Base-by-base conservation (phyloP, 2,888 invertebrate genomes). In the Uloborus plumipes region DNA sequence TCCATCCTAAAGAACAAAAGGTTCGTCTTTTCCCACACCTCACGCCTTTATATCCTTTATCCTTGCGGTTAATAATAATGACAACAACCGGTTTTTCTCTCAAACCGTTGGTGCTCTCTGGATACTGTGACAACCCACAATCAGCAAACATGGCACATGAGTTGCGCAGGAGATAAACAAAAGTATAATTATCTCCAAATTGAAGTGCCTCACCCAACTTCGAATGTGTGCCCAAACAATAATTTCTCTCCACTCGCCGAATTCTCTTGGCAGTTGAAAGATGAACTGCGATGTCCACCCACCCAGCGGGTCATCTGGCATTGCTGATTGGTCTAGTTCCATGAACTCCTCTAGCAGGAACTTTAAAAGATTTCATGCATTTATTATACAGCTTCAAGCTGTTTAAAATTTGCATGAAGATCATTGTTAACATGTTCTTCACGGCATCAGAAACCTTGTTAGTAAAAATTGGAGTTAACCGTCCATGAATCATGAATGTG, bases 111-210 rank as follows among this genome's bases (percentile, higher is more conserved):
- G 61, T 73, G 50, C 18, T n/a, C 9, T 14, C 26, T 66, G 55
- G 49, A 75, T 69, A 51, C 65, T 22, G 77, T 78, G 77, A 71
- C 77, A 78, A 71, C 64, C 71, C 64, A 39, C 71, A 78, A 78
- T 71, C 71, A 71, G 39, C 77, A 69, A 59, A 49, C 58, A 18
- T 61, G 15, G 59, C 47, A 39, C 20, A 59, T 31, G 31, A 72
- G 62, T n/a, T 20, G 31, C 18, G 31, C 18, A 1, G 47, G 59
- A 50, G 18, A 31, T 49, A 76, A 53, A 53, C 22, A 47, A 31
- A 75, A 67, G 53, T 67, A 76, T 69, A 76, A 76, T 31, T 69
- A 61, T 18, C 47, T 18, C 39, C 16, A 49, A 47, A 65, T 47
- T 16, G 16, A 47, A 47, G 13, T n/a, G 53, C 69, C 77, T 78